These are phyloP conservation scores for Aphodius granarius DNA, from an alignment of 2,888 invertebrate genomes.

Conservation along the genomic window DNA sequence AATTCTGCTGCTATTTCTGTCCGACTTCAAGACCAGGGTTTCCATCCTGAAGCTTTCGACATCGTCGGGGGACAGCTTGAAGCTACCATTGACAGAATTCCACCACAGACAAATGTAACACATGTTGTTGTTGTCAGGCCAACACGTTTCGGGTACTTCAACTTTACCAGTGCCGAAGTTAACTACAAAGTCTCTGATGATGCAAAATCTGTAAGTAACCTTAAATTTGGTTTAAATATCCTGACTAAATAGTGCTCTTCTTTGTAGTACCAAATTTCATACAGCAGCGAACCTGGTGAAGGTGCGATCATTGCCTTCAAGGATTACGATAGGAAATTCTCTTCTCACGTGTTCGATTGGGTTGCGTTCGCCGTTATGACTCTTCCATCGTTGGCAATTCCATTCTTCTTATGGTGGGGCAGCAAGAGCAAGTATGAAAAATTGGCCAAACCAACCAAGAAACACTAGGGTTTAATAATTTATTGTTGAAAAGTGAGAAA, in stretches of 20 bases:
- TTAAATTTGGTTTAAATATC: background rate
- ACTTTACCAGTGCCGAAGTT: constrained; percentile 94
- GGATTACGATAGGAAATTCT: constrained; percentile 95
- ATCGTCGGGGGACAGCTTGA: constrained; percentile 85
- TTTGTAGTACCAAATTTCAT: constrained; percentile 68
- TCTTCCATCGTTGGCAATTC: constrained; percentile 90
- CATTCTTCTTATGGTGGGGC: constrained; percentile 91
- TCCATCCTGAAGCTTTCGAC: constrained; percentile 89
- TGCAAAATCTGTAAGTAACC: constrained; percentile 63
- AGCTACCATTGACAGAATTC: constrained; percentile 84
- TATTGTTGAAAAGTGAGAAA: background rate
- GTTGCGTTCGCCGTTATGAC: constrained; percentile 96
- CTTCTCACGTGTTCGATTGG: constrained; percentile 97
- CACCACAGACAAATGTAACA: constrained; percentile 90
- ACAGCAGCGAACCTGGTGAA: constrained; percentile 92
- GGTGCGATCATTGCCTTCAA: constrained; percentile 90
- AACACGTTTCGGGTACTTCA: constrained; percentile 89
- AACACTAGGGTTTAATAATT: constrained; percentile 41
- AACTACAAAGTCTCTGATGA: constrained; percentile 87
- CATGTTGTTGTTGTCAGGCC: constrained; percentile 93
- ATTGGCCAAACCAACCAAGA: constrained; percentile 70
- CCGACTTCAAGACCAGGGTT: constrained; percentile 85
- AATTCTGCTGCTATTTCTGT: constrained; percentile 88
- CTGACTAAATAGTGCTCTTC: constrained; percentile 14
- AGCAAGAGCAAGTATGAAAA: constrained; percentile 95